phyloP scores from a whole-genome alignment of 2,113 vertebrate genomes.

The Xiphophorus couchianus region DNA sequence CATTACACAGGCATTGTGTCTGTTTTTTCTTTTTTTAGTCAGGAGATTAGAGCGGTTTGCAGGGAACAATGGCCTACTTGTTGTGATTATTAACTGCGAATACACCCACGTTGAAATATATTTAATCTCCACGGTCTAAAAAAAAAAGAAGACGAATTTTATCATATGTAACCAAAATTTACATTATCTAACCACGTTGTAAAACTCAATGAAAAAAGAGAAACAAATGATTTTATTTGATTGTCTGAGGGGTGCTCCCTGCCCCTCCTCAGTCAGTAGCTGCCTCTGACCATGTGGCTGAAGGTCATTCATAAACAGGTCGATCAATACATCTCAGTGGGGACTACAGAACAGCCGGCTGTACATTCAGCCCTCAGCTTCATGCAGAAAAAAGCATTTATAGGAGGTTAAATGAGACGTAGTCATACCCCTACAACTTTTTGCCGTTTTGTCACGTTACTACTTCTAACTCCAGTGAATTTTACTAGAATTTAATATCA shows the following conservation, averaged over 20 bases:
- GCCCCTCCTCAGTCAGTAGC: slow-evolving; percentile 35
- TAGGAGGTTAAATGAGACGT: background rate
- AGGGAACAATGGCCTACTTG: slow-evolving; percentile 63
- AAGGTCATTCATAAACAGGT: slow-evolving; percentile 73
- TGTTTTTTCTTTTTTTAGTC: slow-evolving; percentile 44
- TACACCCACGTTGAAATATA: slow-evolving; percentile 20
- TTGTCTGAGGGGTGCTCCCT: background rate
- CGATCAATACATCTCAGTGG: slow-evolving; percentile 53
- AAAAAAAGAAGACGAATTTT: background rate
- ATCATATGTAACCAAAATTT: background rate
- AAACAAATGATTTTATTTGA: background rate
- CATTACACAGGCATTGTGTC: slow-evolving; percentile 14
- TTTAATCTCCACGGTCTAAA: background rate
- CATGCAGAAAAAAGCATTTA: background rate
- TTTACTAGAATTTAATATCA: background rate
- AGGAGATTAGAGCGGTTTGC: slow-evolving; percentile 55
- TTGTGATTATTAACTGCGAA: slow-evolving; percentile 57
- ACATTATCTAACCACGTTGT: background rate
- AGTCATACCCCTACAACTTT: background rate
- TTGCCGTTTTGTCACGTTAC: background rate
- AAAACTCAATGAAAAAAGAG: background rate
- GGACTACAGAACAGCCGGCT: slow-evolving; percentile 35
- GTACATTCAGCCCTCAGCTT: slow-evolving; percentile 22
- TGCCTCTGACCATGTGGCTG: slow-evolving; percentile 49
- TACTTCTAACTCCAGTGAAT: background rate